A percentile compares a stretch with the other conserved stretches of the same genome.
Conservation (phyloP, 1,140 invertebrate species). For the Asbolus verrucosus region DNA sequence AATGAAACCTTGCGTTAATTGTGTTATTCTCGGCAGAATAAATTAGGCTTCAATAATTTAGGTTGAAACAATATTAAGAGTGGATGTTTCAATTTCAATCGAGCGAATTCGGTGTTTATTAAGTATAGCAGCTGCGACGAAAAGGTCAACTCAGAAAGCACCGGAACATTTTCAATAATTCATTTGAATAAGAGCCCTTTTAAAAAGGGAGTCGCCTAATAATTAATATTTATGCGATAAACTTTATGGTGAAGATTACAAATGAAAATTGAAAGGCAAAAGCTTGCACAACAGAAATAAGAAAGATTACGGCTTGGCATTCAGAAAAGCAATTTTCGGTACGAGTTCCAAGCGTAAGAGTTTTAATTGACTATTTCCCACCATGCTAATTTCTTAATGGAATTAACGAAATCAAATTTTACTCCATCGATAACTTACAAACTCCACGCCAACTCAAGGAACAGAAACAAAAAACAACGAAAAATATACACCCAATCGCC, state of each 20-base stretch:
- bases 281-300: slow-evolving; percentile 27
- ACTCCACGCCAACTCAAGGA: not conserved
- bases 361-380: slow-evolving; percentile 39
- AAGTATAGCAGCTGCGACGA: slow-evolving; percentile 20
- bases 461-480: slow-evolving; percentile 4
- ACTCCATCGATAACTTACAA: slow-evolving; percentile 21
- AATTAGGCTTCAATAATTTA: slow-evolving; percentile 37
- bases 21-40: slow-evolving; percentile 36
- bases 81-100: slow-evolving; percentile 25
- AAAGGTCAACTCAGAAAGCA: slow-evolving; percentile 21
- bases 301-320: slow-evolving; percentile 21
- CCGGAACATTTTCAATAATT: slow-evolving; percentile 23
- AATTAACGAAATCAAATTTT: slow-evolving; percentile 33
- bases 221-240: slow-evolving; percentile 30
- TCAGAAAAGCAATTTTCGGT: slow-evolving; percentile 28
- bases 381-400: slow-evolving; percentile 32
- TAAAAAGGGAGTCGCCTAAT: slow-evolving; percentile 9
- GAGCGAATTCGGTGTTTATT: slow-evolving; percentile 18
- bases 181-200: slow-evolving; percentile 4
- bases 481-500: not conserved
- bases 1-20: slow-evolving; percentile 33
- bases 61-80: slow-evolving; percentile 2
- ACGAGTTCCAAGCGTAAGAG: slow-evolving; percentile 24
- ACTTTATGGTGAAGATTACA: not conserved
- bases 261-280: slow-evolving; percentile 5